Evolutionary conservation across 2,888 invertebrate genomes (phyloP).

Genomic region (Cantharis flavilabris): DNA sequence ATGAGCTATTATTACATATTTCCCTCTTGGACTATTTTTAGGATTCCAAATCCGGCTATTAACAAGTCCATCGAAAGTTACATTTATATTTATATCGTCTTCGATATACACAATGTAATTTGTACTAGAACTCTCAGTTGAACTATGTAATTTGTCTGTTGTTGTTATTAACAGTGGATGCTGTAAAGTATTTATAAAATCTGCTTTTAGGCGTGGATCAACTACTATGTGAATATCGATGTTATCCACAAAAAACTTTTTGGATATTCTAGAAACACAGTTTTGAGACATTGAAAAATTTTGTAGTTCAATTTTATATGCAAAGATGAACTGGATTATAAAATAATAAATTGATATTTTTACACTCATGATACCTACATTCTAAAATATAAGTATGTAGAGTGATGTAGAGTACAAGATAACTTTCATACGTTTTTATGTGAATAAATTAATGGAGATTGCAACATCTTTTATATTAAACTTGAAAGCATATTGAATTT

Average conservation of each 20-base stretch:
- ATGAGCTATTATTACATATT: neutral
- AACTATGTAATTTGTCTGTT: neutral
- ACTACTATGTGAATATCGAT: neutral
- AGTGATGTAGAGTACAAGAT: too few relatives aligned
- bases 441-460: too few relatives aligned
- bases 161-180: neutral
- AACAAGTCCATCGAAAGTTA: neutral
- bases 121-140: neutral
- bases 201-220: neutral
- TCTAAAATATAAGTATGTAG: too few relatives aligned
- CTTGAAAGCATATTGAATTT: too few relatives aligned
- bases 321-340: too few relatives aligned
- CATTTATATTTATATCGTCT: neutral
- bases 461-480: too few relatives aligned
- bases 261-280: neutral
- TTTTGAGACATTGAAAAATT: neutral
- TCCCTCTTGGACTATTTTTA: neutral
- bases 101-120: neutral
- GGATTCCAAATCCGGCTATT: neutral
- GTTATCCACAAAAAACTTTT: neutral
- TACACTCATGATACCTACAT: too few relatives aligned
- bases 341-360: too few relatives aligned
- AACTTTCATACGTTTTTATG: too few relatives aligned
- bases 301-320: neutral
- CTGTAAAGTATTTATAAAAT: neutral